Evolutionary conservation across 2,888 invertebrate species (phyloP).

Genomic region (Ariolimax columbianus): DNA sequence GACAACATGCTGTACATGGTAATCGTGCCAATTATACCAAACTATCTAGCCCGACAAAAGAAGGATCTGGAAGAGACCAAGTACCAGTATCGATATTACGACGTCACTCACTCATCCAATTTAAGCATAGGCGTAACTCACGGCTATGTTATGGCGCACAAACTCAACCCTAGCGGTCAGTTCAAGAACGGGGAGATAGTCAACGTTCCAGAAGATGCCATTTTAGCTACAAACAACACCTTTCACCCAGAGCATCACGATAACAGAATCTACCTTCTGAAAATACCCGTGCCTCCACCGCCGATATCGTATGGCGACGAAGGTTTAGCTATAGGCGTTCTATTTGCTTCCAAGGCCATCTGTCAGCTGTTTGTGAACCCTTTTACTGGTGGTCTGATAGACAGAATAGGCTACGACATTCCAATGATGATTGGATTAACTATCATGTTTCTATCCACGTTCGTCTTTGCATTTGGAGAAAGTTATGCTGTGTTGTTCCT

Average conservation of each 20-base stretch:
- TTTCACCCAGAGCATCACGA: slow-evolving; percentile 39
- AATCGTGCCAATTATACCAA: slow-evolving; percentile 98
- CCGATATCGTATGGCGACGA: slow-evolving; percentile 85
- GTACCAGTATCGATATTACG: slow-evolving; percentile 37
- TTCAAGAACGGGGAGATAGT: slow-evolving; percentile 38
- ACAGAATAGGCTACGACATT: slow-evolving; percentile 97
- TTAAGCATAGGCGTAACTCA: slow-evolving; percentile 27
- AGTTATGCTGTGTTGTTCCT: slow-evolving; percentile 97
- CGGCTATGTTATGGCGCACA: slow-evolving; percentile 31
- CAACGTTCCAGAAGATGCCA: slow-evolving; percentile 29
- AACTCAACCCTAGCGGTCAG: slow-evolving; percentile 18
- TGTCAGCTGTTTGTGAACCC: slow-evolving; percentile 99
- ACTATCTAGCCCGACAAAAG: slow-evolving; percentile 86
- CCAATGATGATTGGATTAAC: slow-evolving; percentile 99
- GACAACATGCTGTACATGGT: slow-evolving; percentile 99
- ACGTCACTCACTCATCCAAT: slow-evolving; percentile 33
- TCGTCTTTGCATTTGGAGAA: slow-evolving; percentile 96
- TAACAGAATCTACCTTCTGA: slow-evolving; percentile 38
- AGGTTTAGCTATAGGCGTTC: slow-evolving; percentile 94
- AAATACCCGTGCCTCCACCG: slow-evolving; percentile 60
- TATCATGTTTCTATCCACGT: slow-evolving; percentile 98
- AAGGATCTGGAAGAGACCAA: slow-evolving; percentile 25
- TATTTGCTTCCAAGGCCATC: slow-evolving; percentile 99
- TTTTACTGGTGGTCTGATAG: slow-evolving; percentile 97
- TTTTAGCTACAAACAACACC: slow-evolving; percentile 34